These are phyloP conservation scores for Netelia virgata DNA, from an alignment of 2,888 invertebrate genomes.

Conservation along the genomic window DNA sequence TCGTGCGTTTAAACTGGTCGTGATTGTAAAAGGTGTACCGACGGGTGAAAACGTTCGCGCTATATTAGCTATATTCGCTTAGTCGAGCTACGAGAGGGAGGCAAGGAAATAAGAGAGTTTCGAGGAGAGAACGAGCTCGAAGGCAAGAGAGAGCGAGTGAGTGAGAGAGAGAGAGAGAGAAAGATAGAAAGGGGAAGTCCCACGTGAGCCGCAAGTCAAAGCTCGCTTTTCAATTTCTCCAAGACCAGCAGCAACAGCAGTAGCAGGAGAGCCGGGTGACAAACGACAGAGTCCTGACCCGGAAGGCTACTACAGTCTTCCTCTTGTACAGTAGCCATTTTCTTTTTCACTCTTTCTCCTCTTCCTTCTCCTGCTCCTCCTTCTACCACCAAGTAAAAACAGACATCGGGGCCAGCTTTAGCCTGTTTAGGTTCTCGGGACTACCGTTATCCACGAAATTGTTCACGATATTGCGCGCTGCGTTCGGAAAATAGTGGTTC, in stretches of 20 bases:
- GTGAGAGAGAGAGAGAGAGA: neutral
- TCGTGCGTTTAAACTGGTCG: slow-evolving; percentile 15
- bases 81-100: slow-evolving; percentile 9
- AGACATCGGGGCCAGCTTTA: neutral
- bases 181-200: slow-evolving; percentile 8
- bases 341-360: neutral
- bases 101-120: neutral
- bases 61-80: slow-evolving; percentile 31
- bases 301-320: slow-evolving; percentile 13
- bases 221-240: slow-evolving; percentile 63
- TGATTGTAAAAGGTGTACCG: slow-evolving; percentile 32
- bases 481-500: too few species aligned
- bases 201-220: slow-evolving; percentile 66
- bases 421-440: too few species aligned
- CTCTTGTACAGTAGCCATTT: slow-evolving; percentile 4
- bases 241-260: slow-evolving; percentile 12
- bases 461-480: too few species aligned
- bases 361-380: too few species aligned
- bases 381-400: neutral
- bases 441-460: too few species aligned
- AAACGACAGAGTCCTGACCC: slow-evolving; percentile 61
- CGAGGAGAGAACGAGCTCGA: neutral
- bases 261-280: slow-evolving; percentile 25
- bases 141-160: neutral
- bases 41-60: slow-evolving; percentile 32